Evolutionary conservation across 2,113 vertebrate species (phyloP).

Genomic region (Neomonachus schauinslandi): DNA sequence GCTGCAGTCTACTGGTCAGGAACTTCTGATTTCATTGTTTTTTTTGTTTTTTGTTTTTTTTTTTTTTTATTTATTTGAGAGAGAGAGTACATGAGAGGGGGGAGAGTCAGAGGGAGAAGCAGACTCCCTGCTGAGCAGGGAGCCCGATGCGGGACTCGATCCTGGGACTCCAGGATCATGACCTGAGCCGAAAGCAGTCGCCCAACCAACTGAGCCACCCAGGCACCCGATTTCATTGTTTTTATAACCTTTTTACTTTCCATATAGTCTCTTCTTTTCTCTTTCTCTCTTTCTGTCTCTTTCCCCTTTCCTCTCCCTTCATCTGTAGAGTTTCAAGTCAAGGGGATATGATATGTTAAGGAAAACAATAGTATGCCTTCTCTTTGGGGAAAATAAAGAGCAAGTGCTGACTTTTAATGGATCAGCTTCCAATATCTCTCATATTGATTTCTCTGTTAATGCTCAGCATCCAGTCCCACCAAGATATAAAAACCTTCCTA

Average conservation of each 20-base stretch:
- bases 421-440: constrained; percentile 62
- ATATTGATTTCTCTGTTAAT: constrained; percentile 73
- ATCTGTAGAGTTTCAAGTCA: constrained; percentile 36
- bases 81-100: no score
- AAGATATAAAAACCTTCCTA: constrained; percentile 61
- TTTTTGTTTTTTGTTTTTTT: neutral
- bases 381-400: constrained; percentile 40
- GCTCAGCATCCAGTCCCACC: constrained; percentile 36
- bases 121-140: no score
- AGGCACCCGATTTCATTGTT: neutral
- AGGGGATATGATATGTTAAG: constrained; percentile 12
- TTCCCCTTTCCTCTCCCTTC: neutral
- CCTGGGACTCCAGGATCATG: no score
- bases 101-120: no score
- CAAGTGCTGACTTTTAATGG: constrained; percentile 63
- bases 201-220: no score
- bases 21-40: neutral
- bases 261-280: neutral
- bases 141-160: no score
- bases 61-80: no score
- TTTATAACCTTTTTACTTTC: neutral
- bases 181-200: no score
- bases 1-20: neutral
- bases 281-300: neutral
- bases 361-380: constrained; percentile 42